These are phyloP conservation scores for Orchestia grillus DNA, from an alignment of 1,140 invertebrate genomes.

Conservation along the genomic window DNA sequence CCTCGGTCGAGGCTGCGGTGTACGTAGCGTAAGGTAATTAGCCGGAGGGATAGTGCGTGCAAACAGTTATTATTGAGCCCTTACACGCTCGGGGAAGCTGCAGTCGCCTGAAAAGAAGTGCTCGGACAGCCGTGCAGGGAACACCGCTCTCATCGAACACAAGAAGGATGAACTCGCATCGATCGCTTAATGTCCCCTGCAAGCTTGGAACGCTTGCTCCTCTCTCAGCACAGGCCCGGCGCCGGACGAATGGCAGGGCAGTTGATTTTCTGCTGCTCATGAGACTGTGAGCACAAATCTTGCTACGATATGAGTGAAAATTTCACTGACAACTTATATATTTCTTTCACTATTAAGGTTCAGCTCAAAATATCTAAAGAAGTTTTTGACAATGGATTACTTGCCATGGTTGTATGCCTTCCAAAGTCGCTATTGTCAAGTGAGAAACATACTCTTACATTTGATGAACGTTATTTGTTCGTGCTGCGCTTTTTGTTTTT, in stretches of 20 bases:
- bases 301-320: neutral
- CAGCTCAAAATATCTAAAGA: no score
- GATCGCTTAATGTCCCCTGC: slow-evolving; percentile 5
- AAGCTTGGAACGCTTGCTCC: neutral
- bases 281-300: neutral
- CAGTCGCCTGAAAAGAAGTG: slow-evolving; percentile 18
- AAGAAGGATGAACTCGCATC: neutral
- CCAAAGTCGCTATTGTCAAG: neutral
- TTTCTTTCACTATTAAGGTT: no score
- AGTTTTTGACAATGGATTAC: no score
- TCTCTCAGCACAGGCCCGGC: neutral
- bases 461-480: neutral
- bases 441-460: neutral
- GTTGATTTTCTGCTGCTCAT: neutral
- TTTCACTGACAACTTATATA: neutral
- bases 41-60: slow-evolving; percentile 42
- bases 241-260: neutral
- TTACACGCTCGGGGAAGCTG: slow-evolving; percentile 49
- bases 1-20: slow-evolving; percentile 22
- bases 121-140: neutral
- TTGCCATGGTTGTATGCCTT: no score
- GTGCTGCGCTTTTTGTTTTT: neutral
- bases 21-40: slow-evolving; percentile 28
- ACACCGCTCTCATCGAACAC: slow-evolving; percentile 23
- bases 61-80: slow-evolving; percentile 54